Conservation (phyloP, 1,140 invertebrate species). For the Trinorchestia longiramus region DNA sequence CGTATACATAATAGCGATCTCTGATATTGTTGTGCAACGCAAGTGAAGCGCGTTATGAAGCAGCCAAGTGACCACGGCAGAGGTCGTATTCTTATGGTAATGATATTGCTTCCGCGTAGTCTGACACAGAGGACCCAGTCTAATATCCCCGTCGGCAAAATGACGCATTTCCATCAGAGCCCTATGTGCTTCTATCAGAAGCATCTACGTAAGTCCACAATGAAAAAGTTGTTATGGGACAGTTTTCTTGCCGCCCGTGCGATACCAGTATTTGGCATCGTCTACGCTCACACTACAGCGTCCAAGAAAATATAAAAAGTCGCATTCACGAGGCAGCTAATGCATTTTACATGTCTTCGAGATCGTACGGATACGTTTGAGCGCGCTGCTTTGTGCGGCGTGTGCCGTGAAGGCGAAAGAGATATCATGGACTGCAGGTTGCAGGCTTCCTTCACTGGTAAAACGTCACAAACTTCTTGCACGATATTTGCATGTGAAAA, state of each 20-base stretch:
- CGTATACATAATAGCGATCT: neutral
- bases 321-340: neutral
- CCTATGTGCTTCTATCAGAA: neutral
- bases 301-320: neutral
- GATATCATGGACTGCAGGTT: neutral
- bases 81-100: slow-evolving; percentile 8
- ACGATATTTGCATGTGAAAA: neutral
- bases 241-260: neutral
- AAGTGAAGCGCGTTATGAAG: neutral
- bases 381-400: neutral
- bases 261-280: neutral
- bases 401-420: neutral
- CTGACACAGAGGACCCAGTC: neutral
- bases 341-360: neutral
- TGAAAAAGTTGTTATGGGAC: neutral
- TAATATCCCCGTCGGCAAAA: neutral
- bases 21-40: neutral
- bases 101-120: neutral
- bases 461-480: neutral
- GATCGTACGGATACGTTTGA: neutral
- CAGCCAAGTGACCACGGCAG: neutral
- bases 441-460: neutral
- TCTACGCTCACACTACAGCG: neutral
- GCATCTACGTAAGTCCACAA: neutral
- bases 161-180: neutral